Conservation (phyloP, 2,113 vertebrate genomes). For the Tonatia bakeri region DNA sequence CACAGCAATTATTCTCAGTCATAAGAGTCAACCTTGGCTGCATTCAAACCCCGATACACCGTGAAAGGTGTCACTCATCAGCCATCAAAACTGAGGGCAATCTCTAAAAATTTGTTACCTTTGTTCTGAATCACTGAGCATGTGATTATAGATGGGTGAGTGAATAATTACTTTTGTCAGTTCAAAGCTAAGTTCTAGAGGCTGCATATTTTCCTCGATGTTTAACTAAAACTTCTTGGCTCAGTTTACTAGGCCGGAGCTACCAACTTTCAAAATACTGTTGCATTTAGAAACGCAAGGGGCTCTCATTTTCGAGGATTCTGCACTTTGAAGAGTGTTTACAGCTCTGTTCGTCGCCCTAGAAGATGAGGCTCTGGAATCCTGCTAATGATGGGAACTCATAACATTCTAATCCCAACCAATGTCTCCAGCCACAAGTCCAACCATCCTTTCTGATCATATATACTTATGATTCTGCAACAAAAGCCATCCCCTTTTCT, state of each 20-base stretch:
- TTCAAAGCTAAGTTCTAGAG: conserved; percentile 23
- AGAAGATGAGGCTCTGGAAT: background rate
- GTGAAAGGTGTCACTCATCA: background rate
- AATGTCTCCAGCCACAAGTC: background rate
- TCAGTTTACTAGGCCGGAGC: background rate
- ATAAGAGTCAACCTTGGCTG: background rate
- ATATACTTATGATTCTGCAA: background rate
- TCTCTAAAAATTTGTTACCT: background rate
- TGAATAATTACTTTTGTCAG: conserved; percentile 13
- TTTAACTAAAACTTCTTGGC: conserved; percentile 23
- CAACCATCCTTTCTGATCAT: background rate
- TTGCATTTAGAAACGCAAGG: background rate
- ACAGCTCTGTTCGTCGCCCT: background rate
- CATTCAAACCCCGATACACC: background rate
- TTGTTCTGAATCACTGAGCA: background rate
- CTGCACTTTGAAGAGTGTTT: background rate
- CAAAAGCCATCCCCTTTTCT: background rate
- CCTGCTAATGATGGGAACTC: background rate
- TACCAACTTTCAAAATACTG: background rate
- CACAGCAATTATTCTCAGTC: background rate
- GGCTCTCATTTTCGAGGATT: background rate
- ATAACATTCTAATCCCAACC: background rate
- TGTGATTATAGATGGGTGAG: background rate
- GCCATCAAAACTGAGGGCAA: background rate
- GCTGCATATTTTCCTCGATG: background rate